Evolutionary conservation across 2,113 vertebrate species (phyloP).

Genomic region (Eulemur macaco): DNA sequence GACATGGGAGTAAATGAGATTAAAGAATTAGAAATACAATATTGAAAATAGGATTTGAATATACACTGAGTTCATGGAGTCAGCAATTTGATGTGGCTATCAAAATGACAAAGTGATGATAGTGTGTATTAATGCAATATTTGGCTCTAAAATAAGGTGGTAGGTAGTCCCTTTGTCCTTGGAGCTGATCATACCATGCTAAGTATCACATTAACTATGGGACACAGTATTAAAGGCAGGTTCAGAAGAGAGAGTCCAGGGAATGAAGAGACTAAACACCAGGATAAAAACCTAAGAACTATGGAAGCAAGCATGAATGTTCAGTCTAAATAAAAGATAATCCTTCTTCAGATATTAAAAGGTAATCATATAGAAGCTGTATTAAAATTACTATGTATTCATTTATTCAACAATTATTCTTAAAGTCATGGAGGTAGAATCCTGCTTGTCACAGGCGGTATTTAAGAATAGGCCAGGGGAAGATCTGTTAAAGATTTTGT

Average conservation of each 20-base stretch:
- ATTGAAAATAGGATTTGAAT: not conserved
- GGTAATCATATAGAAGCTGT: not conserved
- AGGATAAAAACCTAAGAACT: not conserved
- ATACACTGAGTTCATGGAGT: not conserved
- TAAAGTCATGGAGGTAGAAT: not conserved
- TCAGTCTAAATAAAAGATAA: not conserved
- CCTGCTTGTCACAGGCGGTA: not conserved
- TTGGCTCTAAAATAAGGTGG: not conserved
- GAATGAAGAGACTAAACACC: not conserved
- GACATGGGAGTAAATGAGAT: not conserved
- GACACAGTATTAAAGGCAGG: not conserved
- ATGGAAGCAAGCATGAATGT: not conserved
- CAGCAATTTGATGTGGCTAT: not conserved
- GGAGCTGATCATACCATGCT: not conserved
- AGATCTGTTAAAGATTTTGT: not conserved
- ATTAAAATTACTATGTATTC: not conserved
- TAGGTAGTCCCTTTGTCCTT: not conserved
- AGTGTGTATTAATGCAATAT: not conserved
- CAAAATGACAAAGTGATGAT: not conserved
- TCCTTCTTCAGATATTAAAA: constrained; percentile 12
- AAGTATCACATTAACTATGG: not conserved
- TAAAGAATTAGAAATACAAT: not conserved
- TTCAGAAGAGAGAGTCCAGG: not conserved
- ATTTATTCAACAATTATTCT: not conserved
- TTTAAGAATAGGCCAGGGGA: not conserved